Conservation (phyloP, 2,113 vertebrate genomes). For the Pyrgilauda ruficollis region DNA sequence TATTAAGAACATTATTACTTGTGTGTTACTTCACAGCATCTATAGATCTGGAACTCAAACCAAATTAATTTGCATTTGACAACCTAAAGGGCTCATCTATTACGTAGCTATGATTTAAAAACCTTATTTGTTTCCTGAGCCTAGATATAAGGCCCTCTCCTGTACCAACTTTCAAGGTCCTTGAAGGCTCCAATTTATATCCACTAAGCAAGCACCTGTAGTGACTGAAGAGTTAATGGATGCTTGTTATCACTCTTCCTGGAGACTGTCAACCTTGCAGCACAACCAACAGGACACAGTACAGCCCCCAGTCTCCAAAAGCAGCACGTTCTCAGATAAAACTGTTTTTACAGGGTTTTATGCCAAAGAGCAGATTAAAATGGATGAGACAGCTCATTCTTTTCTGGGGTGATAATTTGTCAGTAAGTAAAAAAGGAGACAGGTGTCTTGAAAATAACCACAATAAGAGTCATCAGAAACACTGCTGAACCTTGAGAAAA, state of each 20-base stretch:
- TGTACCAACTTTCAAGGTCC: neutral
- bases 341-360: neutral
- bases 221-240: neutral
- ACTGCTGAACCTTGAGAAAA: neutral
- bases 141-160: neutral
- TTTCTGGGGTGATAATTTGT: neutral
- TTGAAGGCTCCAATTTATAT: neutral
- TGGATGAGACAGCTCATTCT: neutral
- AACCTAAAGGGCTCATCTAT: neutral
- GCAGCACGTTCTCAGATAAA: neutral
- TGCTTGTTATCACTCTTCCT: neutral
- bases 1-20: neutral
- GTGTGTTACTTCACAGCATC: neutral
- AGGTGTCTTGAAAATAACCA: neutral
- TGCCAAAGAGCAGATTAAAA: neutral
- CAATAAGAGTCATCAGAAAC: neutral
- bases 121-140: neutral
- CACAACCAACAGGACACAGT: neutral
- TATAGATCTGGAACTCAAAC: neutral
- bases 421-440: neutral
- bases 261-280: neutral
- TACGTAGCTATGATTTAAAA: neutral
- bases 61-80: neutral
- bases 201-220: neutral
- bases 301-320: neutral